Percentiles rank a stretch among this genome's conserved stretches.
These are phyloP conservation scores for Perca schrenkii DNA, from an alignment of 2,113 vertebrate species.

Conservation along the genomic window DNA sequence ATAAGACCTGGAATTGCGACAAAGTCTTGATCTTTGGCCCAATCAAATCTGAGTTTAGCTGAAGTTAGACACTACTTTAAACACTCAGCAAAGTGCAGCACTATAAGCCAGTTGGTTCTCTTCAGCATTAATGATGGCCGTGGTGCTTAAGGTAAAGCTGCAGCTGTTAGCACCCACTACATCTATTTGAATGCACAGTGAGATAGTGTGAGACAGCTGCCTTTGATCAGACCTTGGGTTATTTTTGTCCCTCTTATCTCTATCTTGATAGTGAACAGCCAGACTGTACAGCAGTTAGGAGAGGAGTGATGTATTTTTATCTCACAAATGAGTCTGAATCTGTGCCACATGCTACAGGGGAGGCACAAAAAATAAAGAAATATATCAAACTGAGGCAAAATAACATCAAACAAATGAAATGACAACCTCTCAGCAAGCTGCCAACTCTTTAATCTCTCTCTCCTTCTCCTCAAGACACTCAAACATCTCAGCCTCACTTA, in stretches of 20 bases:
- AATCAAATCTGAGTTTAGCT: neutral
- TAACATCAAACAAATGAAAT: too few relatives aligned
- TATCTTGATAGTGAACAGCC: slow-evolving; percentile 25
- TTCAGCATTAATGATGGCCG: neutral
- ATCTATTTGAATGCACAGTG: slow-evolving; percentile 36
- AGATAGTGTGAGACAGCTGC: slow-evolving; percentile 41
- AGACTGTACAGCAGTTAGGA: slow-evolving; percentile 16
- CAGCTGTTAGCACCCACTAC: slow-evolving; percentile 25
- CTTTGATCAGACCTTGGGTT: slow-evolving; percentile 51
- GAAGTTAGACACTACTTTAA: neutral
- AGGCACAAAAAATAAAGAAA: too few relatives aligned
- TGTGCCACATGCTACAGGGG: slow-evolving; percentile 7
- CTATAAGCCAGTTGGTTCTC: neutral
- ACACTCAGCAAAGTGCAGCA: neutral
- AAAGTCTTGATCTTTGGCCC: neutral
- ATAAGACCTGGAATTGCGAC: neutral
- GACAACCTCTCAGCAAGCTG: too few relatives aligned
- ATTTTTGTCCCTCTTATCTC: slow-evolving; percentile 43
- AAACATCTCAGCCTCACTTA: too few relatives aligned
- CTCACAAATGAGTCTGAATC: slow-evolving; percentile 5
- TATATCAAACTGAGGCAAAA: too few relatives aligned
- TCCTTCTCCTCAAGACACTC: too few relatives aligned
- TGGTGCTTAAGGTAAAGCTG: slow-evolving; percentile 21
- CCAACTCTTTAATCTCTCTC: too few relatives aligned
- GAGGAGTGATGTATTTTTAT: slow-evolving; percentile 34